Evolutionary conservation across 2,888 invertebrate genomes (phyloP).

Genomic region (Tetragonula carbonaria): DNA sequence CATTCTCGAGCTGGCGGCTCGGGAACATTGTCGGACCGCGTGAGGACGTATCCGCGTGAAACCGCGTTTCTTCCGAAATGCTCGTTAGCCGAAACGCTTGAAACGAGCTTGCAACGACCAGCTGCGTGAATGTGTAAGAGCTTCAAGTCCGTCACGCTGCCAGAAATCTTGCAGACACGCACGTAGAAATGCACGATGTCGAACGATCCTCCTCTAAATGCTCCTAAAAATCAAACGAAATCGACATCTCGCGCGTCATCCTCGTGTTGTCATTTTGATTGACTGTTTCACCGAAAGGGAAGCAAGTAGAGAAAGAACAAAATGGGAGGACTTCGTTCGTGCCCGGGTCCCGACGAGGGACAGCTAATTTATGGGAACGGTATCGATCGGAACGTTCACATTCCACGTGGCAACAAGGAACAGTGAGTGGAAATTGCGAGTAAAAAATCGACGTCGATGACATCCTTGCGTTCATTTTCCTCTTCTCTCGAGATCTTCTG

Average conservation of each 20-base stretch:
- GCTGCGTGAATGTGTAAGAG: neutral
- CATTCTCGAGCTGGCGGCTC: conserved; percentile 26
- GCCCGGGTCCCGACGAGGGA: conserved; percentile 34
- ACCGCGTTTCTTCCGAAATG: conserved; percentile 2
- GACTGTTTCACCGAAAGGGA: neutral
- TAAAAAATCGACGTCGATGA: conserved; percentile 69
- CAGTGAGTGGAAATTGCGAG: conserved; percentile 57
- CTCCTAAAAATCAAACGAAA: neutral
- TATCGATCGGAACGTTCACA: conserved; percentile 64
- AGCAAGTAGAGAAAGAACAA: neutral
- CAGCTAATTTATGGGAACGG: conserved; percentile 68
- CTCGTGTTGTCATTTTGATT: neutral
- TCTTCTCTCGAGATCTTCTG: too few relatives aligned
- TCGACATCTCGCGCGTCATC: neutral
- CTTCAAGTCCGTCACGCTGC: neutral
- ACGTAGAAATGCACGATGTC: neutral
- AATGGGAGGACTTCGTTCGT: neutral
- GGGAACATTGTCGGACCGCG: conserved; percentile 5
- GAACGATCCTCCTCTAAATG: too few relatives aligned
- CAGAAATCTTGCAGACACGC: neutral
- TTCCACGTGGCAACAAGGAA: conserved; percentile 40
- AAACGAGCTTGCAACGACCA: conserved; percentile 10
- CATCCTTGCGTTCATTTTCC: neutral
- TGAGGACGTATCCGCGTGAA: conserved; percentile 17
- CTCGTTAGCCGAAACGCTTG: neutral